phyloP scores from a whole-genome alignment of 2,113 vertebrate species.

The Spizaetus ornatus region DNA sequence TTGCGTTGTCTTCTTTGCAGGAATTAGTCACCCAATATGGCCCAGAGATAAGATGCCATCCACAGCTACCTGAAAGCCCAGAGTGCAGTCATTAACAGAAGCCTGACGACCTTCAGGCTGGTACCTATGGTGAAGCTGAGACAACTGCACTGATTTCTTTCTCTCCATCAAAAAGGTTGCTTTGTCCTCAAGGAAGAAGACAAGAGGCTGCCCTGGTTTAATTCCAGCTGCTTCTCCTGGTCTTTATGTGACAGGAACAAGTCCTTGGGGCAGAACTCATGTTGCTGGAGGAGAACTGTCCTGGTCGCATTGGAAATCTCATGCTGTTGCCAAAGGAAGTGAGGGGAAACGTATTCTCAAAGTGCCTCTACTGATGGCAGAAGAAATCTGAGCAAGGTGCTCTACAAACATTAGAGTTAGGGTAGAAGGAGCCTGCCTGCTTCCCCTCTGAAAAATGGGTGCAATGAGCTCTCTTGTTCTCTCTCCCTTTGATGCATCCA shows the following conservation, averaged over 20 bases:
- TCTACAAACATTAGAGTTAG: not conserved
- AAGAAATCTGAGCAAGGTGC: not conserved
- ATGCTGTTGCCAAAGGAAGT: not conserved
- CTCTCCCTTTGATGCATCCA: not conserved
- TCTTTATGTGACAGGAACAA: not conserved
- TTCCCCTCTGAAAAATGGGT: not conserved
- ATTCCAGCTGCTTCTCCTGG: not conserved
- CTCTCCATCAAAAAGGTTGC: not conserved
- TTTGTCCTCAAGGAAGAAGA: not conserved
- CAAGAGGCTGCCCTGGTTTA: not conserved
- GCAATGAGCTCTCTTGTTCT: not conserved
- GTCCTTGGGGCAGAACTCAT: not conserved
- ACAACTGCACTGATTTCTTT: not conserved
- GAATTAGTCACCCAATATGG: not conserved
- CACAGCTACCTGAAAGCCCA: not conserved
- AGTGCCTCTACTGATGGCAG: not conserved
- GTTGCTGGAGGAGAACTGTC: not conserved
- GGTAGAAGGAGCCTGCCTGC: not conserved
- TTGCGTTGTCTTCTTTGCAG: not conserved
- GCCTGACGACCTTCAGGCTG: not conserved
- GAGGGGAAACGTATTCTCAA: not conserved
- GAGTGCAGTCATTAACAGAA: not conserved
- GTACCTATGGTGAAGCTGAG: not conserved
- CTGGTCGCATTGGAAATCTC: not conserved
- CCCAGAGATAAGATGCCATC: not conserved